Evolutionary conservation across 2,888 invertebrate species (phyloP), one percentile per base, ranked within the genome.

Genomic region (Ptychoptera contaminata): DNA sequence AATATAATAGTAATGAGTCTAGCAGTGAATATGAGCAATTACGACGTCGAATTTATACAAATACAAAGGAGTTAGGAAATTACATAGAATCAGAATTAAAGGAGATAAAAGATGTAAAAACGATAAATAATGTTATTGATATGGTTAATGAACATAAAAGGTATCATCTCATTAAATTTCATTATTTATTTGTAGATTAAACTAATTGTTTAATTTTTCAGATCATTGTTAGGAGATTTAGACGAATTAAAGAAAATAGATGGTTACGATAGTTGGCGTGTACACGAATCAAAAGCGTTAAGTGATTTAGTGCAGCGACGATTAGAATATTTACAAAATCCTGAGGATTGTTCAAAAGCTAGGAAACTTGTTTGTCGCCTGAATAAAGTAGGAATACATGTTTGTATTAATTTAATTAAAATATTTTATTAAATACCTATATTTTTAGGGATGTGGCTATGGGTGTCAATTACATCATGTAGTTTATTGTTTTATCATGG

Each of bases 391-490:
- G 55, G 56, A 23, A 23, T 23, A 5, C 23, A 5, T 23, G 23
- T 23, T 23, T 5, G 7, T 5, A 23, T 5, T 23, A 23, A 23
- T 5, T 23, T n/a, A 7, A 7, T 23, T 23, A 5, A 23, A 23
- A 5, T 23, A 7, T 23, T 23, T 23, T 23, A n/a, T 38, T 31
- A 39, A 12, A 15, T 12, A 32, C 43, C 10, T 11, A 12, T 1
- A 10, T 47, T 46, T 23, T 23, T 60, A 82, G 82, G 94, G 96
- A 42, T 98, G 98, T 67, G 98, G 98, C 11, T 98, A 92, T 67
- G 98, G 98, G 10, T 98, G 98, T 60, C 97, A 98, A 67, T 69
- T 98, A 14, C 98, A 98, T 68, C 97, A 98, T 65, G 85, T 88
- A 43, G 86, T 88, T 10, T 98, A 97, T 66, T 98, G 97, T 62